Percentiles rank a stretch among this genome's conserved stretches.
These are phyloP conservation scores for Rallus crepitans DNA, from an alignment of 2,797 vertebrate species.

Conservation along the genomic window DNA sequence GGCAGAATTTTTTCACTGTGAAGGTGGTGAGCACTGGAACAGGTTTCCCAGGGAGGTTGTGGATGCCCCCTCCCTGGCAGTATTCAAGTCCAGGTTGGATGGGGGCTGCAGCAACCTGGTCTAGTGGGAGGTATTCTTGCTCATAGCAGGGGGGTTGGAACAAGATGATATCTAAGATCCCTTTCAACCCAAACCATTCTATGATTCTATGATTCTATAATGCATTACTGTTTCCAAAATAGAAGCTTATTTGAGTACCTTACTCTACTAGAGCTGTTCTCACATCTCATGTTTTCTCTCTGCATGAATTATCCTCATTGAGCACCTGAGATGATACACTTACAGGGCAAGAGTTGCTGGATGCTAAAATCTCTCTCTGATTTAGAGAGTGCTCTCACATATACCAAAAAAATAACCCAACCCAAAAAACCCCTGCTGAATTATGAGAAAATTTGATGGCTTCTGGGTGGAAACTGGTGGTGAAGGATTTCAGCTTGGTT, in stretches of 20 bases:
- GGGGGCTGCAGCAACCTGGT: no score
- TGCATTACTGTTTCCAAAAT: background rate
- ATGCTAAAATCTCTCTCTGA: background rate
- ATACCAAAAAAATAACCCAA: background rate
- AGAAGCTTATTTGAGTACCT: background rate
- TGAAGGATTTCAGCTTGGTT: background rate
- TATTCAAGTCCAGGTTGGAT: no score
- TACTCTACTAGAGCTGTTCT: background rate
- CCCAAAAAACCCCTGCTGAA: background rate
- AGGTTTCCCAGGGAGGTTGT: no score
- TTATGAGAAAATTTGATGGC: background rate
- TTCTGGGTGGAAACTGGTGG: background rate
- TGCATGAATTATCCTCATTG: background rate
- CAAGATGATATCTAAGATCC: no score
- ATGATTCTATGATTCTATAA: background rate
- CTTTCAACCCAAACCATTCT: no score
- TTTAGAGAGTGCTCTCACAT: background rate
- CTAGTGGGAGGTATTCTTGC: no score
- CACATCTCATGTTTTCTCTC: background rate
- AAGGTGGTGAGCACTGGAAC: no score
- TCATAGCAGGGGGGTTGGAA: no score
- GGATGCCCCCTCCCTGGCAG: no score
- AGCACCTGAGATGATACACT: background rate
- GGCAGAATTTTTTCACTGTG: no score
- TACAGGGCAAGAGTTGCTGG: background rate